Percentiles rank a stretch among this genome's conserved stretches.
phyloP scores from a whole-genome alignment of 2,797 vertebrate genomes.

The Bovichtus variegatus region DNA sequence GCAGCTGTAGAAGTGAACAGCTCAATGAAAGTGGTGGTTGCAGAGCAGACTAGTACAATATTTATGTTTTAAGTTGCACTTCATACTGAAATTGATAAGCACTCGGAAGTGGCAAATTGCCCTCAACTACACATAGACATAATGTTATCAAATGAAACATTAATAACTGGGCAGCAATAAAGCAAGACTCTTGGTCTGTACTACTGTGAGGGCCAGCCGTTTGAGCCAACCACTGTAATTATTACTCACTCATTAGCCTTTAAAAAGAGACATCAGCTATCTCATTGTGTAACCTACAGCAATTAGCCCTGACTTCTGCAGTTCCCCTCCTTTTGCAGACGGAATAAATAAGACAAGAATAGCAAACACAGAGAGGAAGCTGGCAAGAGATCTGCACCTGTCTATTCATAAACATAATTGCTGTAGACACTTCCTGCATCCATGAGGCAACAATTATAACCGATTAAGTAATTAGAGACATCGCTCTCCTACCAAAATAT shows the following conservation, averaged over 20 bases:
- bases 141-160: conserved; percentile 53
- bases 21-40: conserved; percentile 54
- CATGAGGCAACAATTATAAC: conserved; percentile 17
- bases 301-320: conserved; percentile 50
- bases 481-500: conserved; percentile 12
- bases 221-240: conserved; percentile 18
- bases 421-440: conserved; percentile 41
- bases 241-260: conserved; percentile 42
- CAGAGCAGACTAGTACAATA: conserved; percentile 54
- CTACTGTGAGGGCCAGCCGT: conserved; percentile 22
- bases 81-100: conserved; percentile 58
- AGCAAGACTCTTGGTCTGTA: conserved; percentile 19
- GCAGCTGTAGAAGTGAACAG: conserved; percentile 59
- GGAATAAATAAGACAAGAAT: conserved; percentile 50
- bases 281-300: conserved; percentile 23
- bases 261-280: conserved; percentile 47
- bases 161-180: conserved; percentile 48
- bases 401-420: conserved; percentile 56
- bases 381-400: conserved; percentile 45
- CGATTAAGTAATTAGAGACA: conserved; percentile 40
- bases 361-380: conserved; percentile 34
- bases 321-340: conserved; percentile 26
- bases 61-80: conserved; percentile 69
- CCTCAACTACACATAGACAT: conserved; percentile 55
- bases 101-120: conserved; percentile 38